These are phyloP conservation scores for Caranx ignobilis DNA, from an alignment of 2,113 vertebrate species.

Conservation along the genomic window DNA sequence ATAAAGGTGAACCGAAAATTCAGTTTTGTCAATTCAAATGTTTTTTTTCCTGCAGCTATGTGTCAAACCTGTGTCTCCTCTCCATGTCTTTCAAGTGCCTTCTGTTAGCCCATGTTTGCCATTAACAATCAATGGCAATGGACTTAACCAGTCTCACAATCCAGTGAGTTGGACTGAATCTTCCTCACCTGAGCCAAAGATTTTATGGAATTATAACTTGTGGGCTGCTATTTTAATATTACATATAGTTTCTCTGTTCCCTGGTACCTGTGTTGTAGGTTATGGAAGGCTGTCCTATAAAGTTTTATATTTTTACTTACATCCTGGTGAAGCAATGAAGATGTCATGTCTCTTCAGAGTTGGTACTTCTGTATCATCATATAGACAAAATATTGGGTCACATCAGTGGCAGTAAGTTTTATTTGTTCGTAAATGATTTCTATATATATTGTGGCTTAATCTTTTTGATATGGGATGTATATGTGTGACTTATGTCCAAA, in stretches of 20 bases:
- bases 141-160: neutral
- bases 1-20: slow-evolving; percentile 1
- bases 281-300: neutral
- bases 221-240: slow-evolving; percentile 41
- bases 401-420: slow-evolving; percentile 22
- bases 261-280: neutral
- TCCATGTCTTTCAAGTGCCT: slow-evolving; percentile 59
- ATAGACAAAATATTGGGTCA: slow-evolving; percentile 14
- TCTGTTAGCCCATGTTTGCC: slow-evolving; percentile 29
- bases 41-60: slow-evolving; percentile 10
- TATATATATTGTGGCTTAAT: slow-evolving; percentile 11
- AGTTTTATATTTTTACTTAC: slow-evolving; percentile 4
- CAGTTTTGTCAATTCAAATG: neutral
- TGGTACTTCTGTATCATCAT: slow-evolving; percentile 1
- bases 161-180: slow-evolving; percentile 9
- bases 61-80: slow-evolving; percentile 19
- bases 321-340: neutral
- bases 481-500: slow-evolving; percentile 1
- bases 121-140: slow-evolving; percentile 27
- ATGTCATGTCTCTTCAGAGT: slow-evolving; percentile 5
- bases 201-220: slow-evolving; percentile 31
- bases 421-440: slow-evolving; percentile 36
- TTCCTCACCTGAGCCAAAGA: slow-evolving; percentile 65
- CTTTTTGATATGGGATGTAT: slow-evolving; percentile 46
- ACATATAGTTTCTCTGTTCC: neutral